These are phyloP conservation scores for Phengaris alcon DNA, from an alignment of 2,888 invertebrate species.

Conservation along the genomic window DNA sequence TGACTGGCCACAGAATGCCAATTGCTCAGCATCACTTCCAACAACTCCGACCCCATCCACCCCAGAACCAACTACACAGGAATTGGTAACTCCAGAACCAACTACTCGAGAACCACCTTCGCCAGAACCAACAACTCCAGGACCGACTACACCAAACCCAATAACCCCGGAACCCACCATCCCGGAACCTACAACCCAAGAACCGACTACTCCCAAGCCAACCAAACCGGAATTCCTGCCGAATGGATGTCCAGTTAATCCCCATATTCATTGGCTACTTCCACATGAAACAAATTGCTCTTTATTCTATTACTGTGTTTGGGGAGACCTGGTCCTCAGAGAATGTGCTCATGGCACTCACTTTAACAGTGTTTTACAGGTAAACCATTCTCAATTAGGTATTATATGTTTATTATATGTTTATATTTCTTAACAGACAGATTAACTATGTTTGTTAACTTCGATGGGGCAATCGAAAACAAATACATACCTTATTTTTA, in stretches of 20 bases:
- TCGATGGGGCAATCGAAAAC: background rate
- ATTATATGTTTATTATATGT: no score
- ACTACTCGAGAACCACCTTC: slow-evolving; percentile 25
- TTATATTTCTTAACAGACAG: no score
- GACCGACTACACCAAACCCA: slow-evolving; percentile 33
- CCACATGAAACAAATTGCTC: no score
- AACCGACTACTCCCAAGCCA: background rate
- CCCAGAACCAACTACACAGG: background rate
- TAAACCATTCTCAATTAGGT: no score
- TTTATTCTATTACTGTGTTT: no score
- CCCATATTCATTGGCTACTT: no score
- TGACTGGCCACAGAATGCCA: background rate
- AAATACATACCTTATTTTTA: background rate
- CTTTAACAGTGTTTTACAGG: no score
- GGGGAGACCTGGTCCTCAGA: no score
- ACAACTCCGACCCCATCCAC: background rate
- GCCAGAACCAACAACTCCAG: slow-evolving; percentile 14
- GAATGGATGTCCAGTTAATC: no score
- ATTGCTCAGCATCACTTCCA: slow-evolving; percentile 22
- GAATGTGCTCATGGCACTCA: no score
- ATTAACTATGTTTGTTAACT: background rate
- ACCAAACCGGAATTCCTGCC: slow-evolving; percentile 23
- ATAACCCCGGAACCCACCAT: slow-evolving; percentile 10
- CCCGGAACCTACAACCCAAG: slow-evolving; percentile 28
- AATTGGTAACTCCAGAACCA: background rate